Evolutionary conservation across 2,797 vertebrate genomes (phyloP).

Genomic region (Zenarchopterus dispar): DNA sequence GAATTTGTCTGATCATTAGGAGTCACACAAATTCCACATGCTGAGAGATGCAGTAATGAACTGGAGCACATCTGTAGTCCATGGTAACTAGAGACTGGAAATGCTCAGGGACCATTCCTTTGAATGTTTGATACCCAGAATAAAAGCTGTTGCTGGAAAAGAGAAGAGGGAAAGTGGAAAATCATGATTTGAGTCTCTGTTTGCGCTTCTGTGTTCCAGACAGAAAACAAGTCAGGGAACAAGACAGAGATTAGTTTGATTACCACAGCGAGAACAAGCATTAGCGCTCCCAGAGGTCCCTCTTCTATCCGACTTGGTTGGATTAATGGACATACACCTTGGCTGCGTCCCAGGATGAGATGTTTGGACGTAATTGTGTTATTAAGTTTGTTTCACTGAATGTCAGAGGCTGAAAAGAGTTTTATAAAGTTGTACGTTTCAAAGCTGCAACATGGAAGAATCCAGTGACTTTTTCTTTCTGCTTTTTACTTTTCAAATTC

Average conservation of each 20-base stretch:
- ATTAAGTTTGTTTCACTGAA: slow-evolving; percentile 13
- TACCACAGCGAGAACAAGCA: slow-evolving; percentile 57
- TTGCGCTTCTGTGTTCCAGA: slow-evolving; percentile 21
- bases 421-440: no score
- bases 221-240: slow-evolving; percentile 55
- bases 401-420: slow-evolving; percentile 10
- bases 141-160: slow-evolving; percentile 8
- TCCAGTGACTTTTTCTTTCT: no score
- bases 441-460: no score
- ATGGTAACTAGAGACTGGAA: slow-evolving; percentile 45
- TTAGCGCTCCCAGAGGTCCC: slow-evolving; percentile 65
- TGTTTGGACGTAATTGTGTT: slow-evolving; percentile 45
- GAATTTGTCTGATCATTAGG: slow-evolving; percentile 49
- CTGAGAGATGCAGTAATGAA: slow-evolving; percentile 59
- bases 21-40: slow-evolving; percentile 52
- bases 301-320: slow-evolving; percentile 57
- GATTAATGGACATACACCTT: slow-evolving; percentile 51
- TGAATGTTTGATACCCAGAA: slow-evolving; percentile 15
- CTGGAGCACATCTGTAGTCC: slow-evolving; percentile 47
- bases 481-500: no score
- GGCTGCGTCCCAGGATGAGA: slow-evolving; percentile 48
- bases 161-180: slow-evolving; percentile 18
- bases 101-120: slow-evolving; percentile 12
- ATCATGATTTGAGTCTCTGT: slow-evolving; percentile 11
- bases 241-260: slow-evolving; percentile 71